These are phyloP conservation scores for Idaea biselata DNA, from an alignment of 2,888 invertebrate genomes.

Conservation along the genomic window DNA sequence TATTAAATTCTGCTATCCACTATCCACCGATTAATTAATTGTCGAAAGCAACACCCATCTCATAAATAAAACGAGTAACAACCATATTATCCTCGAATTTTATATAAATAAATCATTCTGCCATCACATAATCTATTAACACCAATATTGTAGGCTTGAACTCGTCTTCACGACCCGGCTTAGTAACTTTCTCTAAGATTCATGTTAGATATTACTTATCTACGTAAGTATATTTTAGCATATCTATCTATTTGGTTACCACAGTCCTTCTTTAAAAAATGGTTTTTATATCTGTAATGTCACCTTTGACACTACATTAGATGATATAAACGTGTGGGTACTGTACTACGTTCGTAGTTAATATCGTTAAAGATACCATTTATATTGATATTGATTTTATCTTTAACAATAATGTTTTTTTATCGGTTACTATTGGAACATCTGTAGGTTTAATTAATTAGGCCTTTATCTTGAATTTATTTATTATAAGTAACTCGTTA, in stretches of 20 bases:
- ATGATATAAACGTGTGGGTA: too few relatives aligned
- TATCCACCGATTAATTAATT: background rate
- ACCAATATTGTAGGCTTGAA: slow-evolving; percentile 45
- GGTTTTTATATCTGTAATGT: too few relatives aligned
- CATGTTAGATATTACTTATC: slow-evolving; percentile 22
- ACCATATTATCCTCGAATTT: slow-evolving; percentile 6
- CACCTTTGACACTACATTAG: too few relatives aligned
- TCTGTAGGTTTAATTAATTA: too few relatives aligned
- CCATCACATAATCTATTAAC: slow-evolving; percentile 60
- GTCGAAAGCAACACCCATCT: slow-evolving; percentile 7
- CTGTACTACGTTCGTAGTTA: too few relatives aligned
- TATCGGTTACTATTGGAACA: too few relatives aligned
- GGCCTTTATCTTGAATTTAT: too few relatives aligned
- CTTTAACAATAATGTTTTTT: too few relatives aligned
- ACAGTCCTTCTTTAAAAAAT: too few relatives aligned
- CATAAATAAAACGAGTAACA: slow-evolving; percentile 4
- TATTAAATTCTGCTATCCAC: background rate
- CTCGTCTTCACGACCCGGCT: slow-evolving; percentile 46
- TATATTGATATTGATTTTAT: too few relatives aligned
- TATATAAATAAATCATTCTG: slow-evolving; percentile 35
- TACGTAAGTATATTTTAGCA: slow-evolving; percentile 16
- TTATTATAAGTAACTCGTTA: too few relatives aligned
- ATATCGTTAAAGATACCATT: too few relatives aligned
- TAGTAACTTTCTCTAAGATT: slow-evolving; percentile 49
- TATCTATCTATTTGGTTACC: background rate